Conservation (phyloP, 2,113 vertebrate genomes). For the Xenopus laevis region DNA sequence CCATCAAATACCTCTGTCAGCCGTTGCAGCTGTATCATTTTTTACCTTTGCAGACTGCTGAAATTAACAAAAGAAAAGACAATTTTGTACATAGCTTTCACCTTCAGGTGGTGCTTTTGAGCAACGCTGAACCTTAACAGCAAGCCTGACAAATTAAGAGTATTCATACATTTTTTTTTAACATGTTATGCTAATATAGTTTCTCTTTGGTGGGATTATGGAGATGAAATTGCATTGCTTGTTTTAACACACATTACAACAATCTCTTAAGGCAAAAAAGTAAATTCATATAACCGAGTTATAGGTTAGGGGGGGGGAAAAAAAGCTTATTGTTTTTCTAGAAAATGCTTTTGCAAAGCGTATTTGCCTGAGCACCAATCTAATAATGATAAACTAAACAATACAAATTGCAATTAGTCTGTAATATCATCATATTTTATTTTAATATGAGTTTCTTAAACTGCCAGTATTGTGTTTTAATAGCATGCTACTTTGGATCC, state of each 20-base stretch:
- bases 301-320: conserved; percentile 47
- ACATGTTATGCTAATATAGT: conserved; percentile 64
- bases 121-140: conserved; percentile 55
- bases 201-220: conserved; percentile 63
- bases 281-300: conserved; percentile 64
- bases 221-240: conserved; percentile 61
- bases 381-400: background rate
- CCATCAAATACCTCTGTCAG: conserved; percentile 82
- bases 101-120: conserved; percentile 82
- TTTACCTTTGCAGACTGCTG: conserved; percentile 70
- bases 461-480: background rate
- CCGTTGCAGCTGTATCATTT: conserved; percentile 72
- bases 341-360: background rate
- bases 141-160: conserved; percentile 21
- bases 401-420: background rate
- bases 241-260: conserved; percentile 66
- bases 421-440: background rate
- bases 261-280: conserved; percentile 68
- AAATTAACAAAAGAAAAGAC: conserved; percentile 63
- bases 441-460: conserved; percentile 9
- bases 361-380: background rate
- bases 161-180: conserved; percentile 21
- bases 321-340: conserved; percentile 39
- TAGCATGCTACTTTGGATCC: background rate
- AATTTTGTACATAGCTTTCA: conserved; percentile 53